These are phyloP conservation scores for Torymus auratus DNA, from an alignment of 2,888 invertebrate species.

Conservation along the genomic window DNA sequence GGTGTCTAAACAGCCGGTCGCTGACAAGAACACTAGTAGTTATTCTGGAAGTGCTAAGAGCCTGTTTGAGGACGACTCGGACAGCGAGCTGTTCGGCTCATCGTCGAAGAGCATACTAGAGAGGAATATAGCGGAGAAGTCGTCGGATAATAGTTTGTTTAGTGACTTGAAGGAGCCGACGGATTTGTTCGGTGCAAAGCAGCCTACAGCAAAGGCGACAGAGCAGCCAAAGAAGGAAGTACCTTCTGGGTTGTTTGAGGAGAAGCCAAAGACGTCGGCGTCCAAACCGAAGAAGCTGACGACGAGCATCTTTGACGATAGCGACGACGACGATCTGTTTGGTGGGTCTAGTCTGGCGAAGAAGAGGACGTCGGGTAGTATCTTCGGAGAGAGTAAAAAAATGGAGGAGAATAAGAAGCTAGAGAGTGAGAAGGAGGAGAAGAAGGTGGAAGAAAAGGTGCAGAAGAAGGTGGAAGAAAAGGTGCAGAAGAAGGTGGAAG, in stretches of 20 bases:
- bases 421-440: slow-evolving; percentile 18
- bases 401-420: slow-evolving; percentile 44
- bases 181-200: slow-evolving; percentile 17
- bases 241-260: slow-evolving; percentile 46
- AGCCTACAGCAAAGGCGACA: background rate
- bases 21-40: background rate
- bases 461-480: slow-evolving; percentile 18
- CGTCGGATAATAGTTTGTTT: slow-evolving; percentile 34
- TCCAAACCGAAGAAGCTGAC: slow-evolving; percentile 61
- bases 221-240: background rate
- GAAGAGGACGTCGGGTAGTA: slow-evolving; percentile 8
- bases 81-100: slow-evolving; percentile 29
- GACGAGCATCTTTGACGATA: slow-evolving; percentile 59
- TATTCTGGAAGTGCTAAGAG: slow-evolving; percentile 7
- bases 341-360: slow-evolving; percentile 47
- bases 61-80: slow-evolving; percentile 31
- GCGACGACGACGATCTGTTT: slow-evolving; percentile 56
- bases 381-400: slow-evolving; percentile 17
- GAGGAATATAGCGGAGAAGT: slow-evolving; percentile 1
- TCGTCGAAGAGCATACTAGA: slow-evolving; percentile 7
- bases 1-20: background rate
- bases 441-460: background rate
- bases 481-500: background rate
- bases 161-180: background rate
- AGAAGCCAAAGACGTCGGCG: slow-evolving; percentile 32